phyloP scores from a whole-genome alignment of 30 jellyfish, hydroid and myxozoan species.

The Hydractinia symbiolongicarpus region DNA sequence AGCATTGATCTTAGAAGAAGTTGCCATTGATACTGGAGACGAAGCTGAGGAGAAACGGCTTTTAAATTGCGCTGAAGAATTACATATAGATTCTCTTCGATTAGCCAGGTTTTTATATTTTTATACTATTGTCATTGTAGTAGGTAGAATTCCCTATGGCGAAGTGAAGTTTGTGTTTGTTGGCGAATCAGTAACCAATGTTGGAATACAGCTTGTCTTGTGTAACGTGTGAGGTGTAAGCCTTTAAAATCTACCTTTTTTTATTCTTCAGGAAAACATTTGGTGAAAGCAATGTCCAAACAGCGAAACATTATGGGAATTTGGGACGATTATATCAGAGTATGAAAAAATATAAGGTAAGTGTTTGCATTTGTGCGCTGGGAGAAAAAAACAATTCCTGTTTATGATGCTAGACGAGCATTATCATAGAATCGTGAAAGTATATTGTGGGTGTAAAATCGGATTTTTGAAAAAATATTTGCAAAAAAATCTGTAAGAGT shows the following conservation, averaged over 20 bases:
- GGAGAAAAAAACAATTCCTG: too few relatives aligned
- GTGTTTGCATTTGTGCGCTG: not conserved
- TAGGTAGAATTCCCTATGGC: not conserved
- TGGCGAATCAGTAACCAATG: too few relatives aligned
- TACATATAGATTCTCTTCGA: constrained; percentile 70
- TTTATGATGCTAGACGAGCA: too few relatives aligned
- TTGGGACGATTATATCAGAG: constrained; percentile 86
- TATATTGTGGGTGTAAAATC: too few relatives aligned
- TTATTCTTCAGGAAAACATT: constrained; percentile 38
- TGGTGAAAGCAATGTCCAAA: constrained; percentile 90
- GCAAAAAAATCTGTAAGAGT: too few relatives aligned
- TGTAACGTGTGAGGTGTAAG: too few relatives aligned
- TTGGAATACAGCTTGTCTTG: too few relatives aligned
- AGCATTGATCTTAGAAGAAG: constrained; percentile 87
- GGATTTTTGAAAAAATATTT: too few relatives aligned
- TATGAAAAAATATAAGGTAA: constrained; percentile 58
- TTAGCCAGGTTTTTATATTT: constrained; percentile 54
- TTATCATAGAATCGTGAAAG: too few relatives aligned
- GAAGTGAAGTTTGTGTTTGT: too few relatives aligned
- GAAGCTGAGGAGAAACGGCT: constrained; percentile 21
- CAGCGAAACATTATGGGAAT: constrained; percentile 95
- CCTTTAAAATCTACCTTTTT: not conserved
- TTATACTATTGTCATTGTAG: not conserved
- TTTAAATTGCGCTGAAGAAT: constrained; percentile 57
- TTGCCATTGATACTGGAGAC: constrained; percentile 70